A percentile compares a stretch with the other conserved stretches of the same genome.
These are phyloP conservation scores for Siniperca undulata DNA, from an alignment of 2,797 vertebrate genomes.

Conservation along the genomic window DNA sequence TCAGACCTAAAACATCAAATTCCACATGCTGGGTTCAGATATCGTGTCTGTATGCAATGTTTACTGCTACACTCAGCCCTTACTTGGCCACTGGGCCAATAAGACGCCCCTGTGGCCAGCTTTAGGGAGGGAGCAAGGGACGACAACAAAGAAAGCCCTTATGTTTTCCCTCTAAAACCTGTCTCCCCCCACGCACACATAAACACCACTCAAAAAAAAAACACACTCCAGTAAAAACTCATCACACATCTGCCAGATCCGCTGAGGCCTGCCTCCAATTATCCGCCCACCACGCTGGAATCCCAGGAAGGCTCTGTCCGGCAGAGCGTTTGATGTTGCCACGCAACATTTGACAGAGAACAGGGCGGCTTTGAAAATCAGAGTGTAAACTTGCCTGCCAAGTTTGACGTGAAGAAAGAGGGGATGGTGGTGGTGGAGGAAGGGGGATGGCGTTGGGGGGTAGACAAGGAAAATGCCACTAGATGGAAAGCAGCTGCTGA, in stretches of 20 bases:
- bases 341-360: slow-evolving; percentile 86
- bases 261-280: slow-evolving; percentile 85
- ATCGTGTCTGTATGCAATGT: slow-evolving; percentile 82
- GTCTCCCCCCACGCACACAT: slow-evolving; percentile 55
- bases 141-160: slow-evolving; percentile 83
- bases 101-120: slow-evolving; percentile 74
- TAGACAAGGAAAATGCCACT: slow-evolving; percentile 79
- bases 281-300: slow-evolving; percentile 84
- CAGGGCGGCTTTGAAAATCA: slow-evolving; percentile 84
- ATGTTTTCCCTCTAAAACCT: slow-evolving; percentile 78
- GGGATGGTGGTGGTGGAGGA: slow-evolving; percentile 43
- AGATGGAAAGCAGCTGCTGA: slow-evolving; percentile 86
- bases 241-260: slow-evolving; percentile 84
- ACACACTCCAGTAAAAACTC: slow-evolving; percentile 80
- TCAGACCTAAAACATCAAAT: slow-evolving; percentile 83
- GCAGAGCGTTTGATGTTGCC: slow-evolving; percentile 85
- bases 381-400: slow-evolving; percentile 83
- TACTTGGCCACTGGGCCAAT: slow-evolving; percentile 75
- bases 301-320: slow-evolving; percentile 84
- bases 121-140: slow-evolving; percentile 72
- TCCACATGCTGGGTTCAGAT: slow-evolving; percentile 84
- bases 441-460: slow-evolving; percentile 29
- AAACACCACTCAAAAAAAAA: slow-evolving; percentile 54
- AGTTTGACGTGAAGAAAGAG: slow-evolving; percentile 81
- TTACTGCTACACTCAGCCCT: slow-evolving; percentile 77